These are phyloP conservation scores for Sarcophaga variegata DNA, from an alignment of 2,888 invertebrate species.

Conservation along the genomic window DNA sequence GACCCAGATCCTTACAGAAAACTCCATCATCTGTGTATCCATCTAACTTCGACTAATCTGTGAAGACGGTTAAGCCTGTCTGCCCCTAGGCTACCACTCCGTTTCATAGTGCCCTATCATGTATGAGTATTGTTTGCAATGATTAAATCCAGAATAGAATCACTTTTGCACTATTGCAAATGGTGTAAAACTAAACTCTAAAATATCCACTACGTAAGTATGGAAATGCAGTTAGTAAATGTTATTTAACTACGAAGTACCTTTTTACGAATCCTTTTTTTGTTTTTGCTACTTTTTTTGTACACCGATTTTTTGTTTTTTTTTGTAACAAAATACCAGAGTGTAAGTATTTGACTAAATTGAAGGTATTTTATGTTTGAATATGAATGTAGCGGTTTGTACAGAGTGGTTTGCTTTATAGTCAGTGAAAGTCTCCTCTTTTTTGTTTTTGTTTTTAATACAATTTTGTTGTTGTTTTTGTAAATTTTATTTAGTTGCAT, in stretches of 20 bases:
- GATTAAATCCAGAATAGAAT: not conserved
- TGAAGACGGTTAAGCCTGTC: too few species aligned
- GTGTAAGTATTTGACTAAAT: slow-evolving; percentile 53
- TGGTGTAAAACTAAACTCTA: slow-evolving; percentile 13
- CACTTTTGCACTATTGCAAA: slow-evolving; percentile 12
- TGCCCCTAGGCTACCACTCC: too few species aligned
- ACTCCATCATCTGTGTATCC: too few species aligned
- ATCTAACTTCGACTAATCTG: too few species aligned
- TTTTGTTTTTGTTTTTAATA: slow-evolving; percentile 55
- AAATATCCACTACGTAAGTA: slow-evolving; percentile 45
- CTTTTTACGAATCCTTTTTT: slow-evolving; percentile 38
- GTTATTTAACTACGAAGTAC: slow-evolving; percentile 62
- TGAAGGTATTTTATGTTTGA: slow-evolving; percentile 56
- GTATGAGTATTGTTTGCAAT: too few species aligned
- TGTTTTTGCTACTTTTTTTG: not conserved
- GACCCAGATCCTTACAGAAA: too few species aligned
- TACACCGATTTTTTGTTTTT: not conserved
- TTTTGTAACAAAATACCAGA: not conserved
- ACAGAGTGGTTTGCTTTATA: slow-evolving; percentile 57
- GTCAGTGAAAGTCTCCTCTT: slow-evolving; percentile 49
- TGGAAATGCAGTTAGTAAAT: slow-evolving; percentile 63
- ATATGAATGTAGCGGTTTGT: slow-evolving; percentile 49
- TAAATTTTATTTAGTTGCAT: slow-evolving; percentile 62
- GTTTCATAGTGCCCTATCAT: too few species aligned
- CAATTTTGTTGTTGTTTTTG: slow-evolving; percentile 13